Base-by-base conservation (phyloP, 1,140 invertebrate genomes). In the Bombus picipes region DNA sequence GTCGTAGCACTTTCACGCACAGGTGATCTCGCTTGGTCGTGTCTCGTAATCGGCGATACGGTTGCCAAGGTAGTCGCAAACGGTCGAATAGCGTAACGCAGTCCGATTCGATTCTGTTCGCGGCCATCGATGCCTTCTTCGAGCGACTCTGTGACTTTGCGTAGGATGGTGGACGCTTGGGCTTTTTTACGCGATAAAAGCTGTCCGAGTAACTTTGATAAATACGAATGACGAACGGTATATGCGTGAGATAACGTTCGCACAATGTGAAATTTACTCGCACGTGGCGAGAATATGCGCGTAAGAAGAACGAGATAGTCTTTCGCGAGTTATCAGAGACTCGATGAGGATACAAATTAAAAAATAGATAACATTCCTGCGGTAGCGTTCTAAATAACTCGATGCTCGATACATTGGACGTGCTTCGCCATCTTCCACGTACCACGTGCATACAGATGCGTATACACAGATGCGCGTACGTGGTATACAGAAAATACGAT, bases 1-100 rank as follows among this genome's bases (percentile, higher is more conserved):
- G n/a, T 28, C 15, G 34, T 15, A 5, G 18, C 34, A 72, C 81
- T 81, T 81, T 81, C 80, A 81, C 80, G 47, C 47, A 6, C 28
- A n/a, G 43, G 5, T 12, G 39, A 25, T 71, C 37, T 71, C 37
- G n/a, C 25, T 39, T 0, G 34, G 22, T 43, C 41, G 5, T 22
- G 15, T 10, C 47, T 43, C 25, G 28, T 47, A 32, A 59, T 62
- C 22, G 13, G 10, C 34, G 39, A 34, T 37, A 73, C 62, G 15
- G n/a, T 47, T 37, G 18, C 28, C 18, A 8, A 34, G 12, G 25
- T 15, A 1, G 2, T 59, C 1, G 74, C 37, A 18, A 75, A 25
- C 13, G 1, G 12, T 28, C n/a, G 13, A 59, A 76, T 0, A 15
- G 28, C 10, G 47, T 25, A 5, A 13, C 13, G 71, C 2, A 0